Percentiles rank a stretch among this genome's conserved stretches.
Evolutionary conservation across 2,113 vertebrate genomes (phyloP).

Genomic region (Ailurus styani): DNA sequence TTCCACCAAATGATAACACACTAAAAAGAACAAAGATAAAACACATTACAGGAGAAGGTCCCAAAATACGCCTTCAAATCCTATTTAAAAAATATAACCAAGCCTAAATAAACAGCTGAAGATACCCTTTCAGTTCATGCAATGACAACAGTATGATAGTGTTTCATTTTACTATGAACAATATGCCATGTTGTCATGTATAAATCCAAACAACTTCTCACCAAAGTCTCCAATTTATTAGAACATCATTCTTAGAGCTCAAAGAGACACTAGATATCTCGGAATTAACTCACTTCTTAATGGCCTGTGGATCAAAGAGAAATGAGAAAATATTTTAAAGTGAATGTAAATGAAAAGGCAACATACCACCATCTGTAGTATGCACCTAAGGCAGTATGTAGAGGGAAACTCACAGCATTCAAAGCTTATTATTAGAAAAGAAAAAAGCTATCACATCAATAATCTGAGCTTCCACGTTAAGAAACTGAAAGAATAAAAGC

Average conservation of each 20-base stretch:
- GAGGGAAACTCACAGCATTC: conserved; percentile 1
- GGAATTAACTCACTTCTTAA: neutral
- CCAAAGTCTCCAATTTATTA: neutral
- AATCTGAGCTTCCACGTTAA: neutral
- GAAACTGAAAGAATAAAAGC: conserved; percentile 22
- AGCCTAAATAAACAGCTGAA: neutral
- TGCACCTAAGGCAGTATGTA: neutral
- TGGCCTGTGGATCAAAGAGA: neutral
- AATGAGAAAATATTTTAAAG: conserved; percentile 25
- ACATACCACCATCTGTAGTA: neutral
- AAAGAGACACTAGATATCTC: conserved; percentile 6
- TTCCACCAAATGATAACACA: conserved; percentile 60
- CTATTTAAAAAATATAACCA: neutral
- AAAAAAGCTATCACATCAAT: neutral
- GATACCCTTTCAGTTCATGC: neutral
- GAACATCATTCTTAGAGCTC: neutral
- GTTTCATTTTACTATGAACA: neutral
- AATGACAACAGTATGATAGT: neutral
- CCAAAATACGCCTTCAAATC: neutral
- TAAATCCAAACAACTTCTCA: neutral
- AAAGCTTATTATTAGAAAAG: neutral
- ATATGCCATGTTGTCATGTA: neutral
- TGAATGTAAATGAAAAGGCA: conserved; percentile 31
- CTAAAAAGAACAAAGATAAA: conserved; percentile 71
- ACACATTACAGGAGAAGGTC: conserved; percentile 20